Evolutionary conservation across 2,797 vertebrate genomes (phyloP).

Genomic region (Sylvia borin): DNA sequence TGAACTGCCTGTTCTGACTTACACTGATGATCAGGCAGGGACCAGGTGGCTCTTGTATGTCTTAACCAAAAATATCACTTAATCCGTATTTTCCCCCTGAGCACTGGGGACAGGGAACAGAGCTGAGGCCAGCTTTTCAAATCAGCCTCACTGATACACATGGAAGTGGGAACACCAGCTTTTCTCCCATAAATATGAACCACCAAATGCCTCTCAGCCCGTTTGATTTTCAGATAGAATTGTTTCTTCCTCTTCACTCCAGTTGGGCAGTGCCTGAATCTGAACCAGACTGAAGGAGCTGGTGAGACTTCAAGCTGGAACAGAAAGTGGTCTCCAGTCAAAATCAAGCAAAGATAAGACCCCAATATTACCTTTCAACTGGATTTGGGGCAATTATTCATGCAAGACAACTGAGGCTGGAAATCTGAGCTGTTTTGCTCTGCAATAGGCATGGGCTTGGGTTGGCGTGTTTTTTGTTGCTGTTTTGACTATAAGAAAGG

Average conservation of each 20-base stretch:
- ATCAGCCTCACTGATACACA: neutral
- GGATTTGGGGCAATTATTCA: neutral
- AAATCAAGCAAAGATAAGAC: conserved; percentile 26
- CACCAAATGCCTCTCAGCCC: neutral
- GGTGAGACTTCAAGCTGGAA: neutral
- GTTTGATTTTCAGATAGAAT: neutral
- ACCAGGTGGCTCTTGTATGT: conserved; percentile 24
- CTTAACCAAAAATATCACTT: conserved; percentile 51
- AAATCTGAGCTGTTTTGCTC: neutral
- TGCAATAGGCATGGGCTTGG: neutral
- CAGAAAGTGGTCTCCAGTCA: neutral
- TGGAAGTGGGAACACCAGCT: neutral
- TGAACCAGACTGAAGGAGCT: neutral
- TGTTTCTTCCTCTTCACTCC: neutral
- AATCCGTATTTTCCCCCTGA: conserved; percentile 35
- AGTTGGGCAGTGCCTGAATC: neutral
- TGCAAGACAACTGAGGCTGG: neutral
- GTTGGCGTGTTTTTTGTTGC: neutral
- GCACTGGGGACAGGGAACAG: neutral
- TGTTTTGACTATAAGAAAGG: neutral
- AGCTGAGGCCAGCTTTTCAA: neutral
- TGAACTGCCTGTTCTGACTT: conserved; percentile 16
- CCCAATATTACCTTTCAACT: neutral
- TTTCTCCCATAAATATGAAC: neutral
- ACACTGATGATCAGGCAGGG: neutral